Conservation (phyloP, 2,888 invertebrate genomes). For the Melipona bicolor region DNA sequence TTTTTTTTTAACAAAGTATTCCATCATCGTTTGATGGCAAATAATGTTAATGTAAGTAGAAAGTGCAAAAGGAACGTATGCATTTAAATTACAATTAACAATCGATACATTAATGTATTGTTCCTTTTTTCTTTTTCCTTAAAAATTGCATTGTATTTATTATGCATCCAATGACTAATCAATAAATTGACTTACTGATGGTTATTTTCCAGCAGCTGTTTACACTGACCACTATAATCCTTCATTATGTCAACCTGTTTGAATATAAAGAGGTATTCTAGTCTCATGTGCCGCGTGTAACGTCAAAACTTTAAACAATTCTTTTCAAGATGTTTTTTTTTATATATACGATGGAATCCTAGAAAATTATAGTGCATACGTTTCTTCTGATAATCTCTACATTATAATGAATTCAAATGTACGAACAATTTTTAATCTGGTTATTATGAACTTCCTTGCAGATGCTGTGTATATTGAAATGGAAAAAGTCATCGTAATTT, state of each 20-base stretch:
- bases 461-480: constrained; percentile 23
- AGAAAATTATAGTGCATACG: constrained; percentile 57
- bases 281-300: constrained; percentile 17
- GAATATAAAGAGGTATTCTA: constrained; percentile 34
- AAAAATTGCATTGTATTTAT: constrained; percentile 37
- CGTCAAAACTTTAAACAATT: neutral
- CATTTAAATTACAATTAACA: constrained; percentile 37
- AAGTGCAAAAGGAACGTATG: constrained; percentile 67
- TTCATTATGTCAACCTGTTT: neutral
- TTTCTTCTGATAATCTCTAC: constrained; percentile 57
- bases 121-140: constrained; percentile 20
- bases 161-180: constrained; percentile 25
- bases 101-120: constrained; percentile 34
- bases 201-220: constrained; percentile 16
- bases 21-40: constrained; percentile 2
- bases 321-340: neutral
- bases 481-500: constrained; percentile 38
- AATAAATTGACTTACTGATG: constrained; percentile 41
- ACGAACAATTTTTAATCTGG: constrained; percentile 21
- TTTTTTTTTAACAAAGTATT: constrained; percentile 9
- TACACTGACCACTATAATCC: neutral
- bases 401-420: constrained; percentile 10
- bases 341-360: neutral
- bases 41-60: constrained; percentile 14
- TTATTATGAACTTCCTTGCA: constrained; percentile 15